These are phyloP conservation scores for Ochlodes sylvanus DNA, from an alignment of 2,888 invertebrate species.

Conservation along the genomic window DNA sequence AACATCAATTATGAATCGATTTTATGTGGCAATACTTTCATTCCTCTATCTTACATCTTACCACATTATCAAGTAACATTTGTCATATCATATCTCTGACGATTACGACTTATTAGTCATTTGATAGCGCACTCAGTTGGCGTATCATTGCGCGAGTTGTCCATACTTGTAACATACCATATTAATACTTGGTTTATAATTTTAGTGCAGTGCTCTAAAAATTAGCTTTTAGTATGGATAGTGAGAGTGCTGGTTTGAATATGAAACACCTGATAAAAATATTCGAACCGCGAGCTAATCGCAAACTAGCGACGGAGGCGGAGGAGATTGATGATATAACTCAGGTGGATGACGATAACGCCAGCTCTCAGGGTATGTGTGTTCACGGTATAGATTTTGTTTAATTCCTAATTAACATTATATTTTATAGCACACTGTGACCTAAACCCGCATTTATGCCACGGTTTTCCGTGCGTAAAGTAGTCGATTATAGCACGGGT, in stretches of 20 bases:
- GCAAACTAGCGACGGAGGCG: conserved; percentile 50
- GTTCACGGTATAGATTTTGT: background rate
- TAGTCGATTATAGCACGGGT: too few species aligned
- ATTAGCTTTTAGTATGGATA: conserved; percentile 51
- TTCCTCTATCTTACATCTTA: conserved; percentile 46
- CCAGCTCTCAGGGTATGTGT: conserved; percentile 37
- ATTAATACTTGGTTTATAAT: background rate
- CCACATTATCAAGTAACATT: conserved; percentile 46
- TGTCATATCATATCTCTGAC: conserved; percentile 64
- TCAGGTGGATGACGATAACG: conserved; percentile 37
- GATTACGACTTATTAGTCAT: conserved; percentile 56
- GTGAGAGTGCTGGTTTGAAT: conserved; percentile 53
- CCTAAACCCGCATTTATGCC: too few species aligned
- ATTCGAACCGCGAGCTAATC: conserved; percentile 65
- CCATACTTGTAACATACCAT: too few species aligned
- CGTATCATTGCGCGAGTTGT: conserved; percentile 35
- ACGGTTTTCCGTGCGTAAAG: too few species aligned
- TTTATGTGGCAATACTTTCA: conserved; percentile 41
- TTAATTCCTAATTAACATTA: background rate
- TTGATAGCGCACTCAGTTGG: conserved; percentile 59
- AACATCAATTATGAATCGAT: background rate
- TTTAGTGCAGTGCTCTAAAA: background rate
- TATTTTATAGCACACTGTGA: too few species aligned
- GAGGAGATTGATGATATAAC: background rate
- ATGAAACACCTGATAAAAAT: conserved; percentile 71